Conservation (phyloP, 2,113 vertebrate genomes). For the Aphyosemion australe region DNA sequence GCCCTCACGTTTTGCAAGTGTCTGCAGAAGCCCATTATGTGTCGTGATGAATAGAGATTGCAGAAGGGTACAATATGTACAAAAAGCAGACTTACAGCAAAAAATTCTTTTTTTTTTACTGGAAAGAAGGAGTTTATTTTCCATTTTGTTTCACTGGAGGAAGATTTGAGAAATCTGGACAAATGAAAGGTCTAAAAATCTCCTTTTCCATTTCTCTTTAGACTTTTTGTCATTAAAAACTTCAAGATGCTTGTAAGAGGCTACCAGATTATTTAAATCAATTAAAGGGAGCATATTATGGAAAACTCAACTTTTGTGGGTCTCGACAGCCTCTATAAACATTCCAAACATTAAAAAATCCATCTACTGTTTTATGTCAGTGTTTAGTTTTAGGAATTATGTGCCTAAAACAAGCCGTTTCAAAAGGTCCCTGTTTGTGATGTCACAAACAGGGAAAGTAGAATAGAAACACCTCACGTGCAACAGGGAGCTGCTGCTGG, state of each 20-base stretch:
- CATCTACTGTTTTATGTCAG: too few relatives aligned
- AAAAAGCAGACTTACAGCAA: neutral
- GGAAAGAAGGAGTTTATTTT: constrained; percentile 28
- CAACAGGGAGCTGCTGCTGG: too few relatives aligned
- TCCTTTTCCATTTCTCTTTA: neutral
- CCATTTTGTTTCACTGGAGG: constrained; percentile 33
- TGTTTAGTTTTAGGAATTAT: too few relatives aligned
- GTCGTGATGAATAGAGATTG: neutral
- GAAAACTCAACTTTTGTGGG: too few relatives aligned
- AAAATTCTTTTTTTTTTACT: constrained; percentile 7
- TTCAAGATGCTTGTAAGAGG: neutral
- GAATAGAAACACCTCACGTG: too few relatives aligned
- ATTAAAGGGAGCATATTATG: too few relatives aligned
- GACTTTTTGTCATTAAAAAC: neutral
- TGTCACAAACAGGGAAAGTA: too few relatives aligned
- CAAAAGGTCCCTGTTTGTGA: too few relatives aligned
- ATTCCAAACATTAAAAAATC: too few relatives aligned
- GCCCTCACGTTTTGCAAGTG: neutral
- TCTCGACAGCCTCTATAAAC: too few relatives aligned
- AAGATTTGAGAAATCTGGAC: constrained; percentile 15
- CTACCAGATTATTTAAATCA: neutral
- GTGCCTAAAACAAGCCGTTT: too few relatives aligned
- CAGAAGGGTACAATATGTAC: neutral
- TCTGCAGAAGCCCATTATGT: neutral
- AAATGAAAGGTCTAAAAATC: constrained; percentile 18